Percentiles rank a stretch among this genome's conserved stretches.
Conservation (phyloP, 2,888 invertebrate genomes). For the Gandaritis pyraliata region DNA sequence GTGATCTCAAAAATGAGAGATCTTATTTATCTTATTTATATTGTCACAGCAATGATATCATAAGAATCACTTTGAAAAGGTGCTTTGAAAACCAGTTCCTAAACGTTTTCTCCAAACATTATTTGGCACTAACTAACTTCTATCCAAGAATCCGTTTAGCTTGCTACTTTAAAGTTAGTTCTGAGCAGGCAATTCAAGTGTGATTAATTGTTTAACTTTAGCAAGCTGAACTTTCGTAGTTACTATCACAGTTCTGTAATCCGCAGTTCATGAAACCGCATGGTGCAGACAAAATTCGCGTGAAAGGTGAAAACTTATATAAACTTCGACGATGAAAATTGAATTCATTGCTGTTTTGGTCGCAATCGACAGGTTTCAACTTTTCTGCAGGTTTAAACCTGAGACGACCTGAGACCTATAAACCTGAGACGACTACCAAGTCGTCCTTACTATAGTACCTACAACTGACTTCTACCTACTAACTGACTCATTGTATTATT, state of each 20-base stretch:
- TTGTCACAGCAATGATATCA: no score
- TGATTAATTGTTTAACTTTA: slow-evolving; percentile 1
- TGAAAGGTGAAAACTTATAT: slow-evolving; percentile 21
- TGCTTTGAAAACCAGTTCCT: no score
- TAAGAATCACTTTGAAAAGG: no score
- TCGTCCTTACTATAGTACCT: no score
- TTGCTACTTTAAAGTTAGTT: neutral
- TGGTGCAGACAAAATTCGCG: slow-evolving; percentile 16
- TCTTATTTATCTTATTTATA: no score
- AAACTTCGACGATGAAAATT: slow-evolving; percentile 12
- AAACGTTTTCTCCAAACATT: no score
- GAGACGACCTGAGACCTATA: no score
- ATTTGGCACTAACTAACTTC: no score
- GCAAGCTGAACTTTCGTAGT: neutral
- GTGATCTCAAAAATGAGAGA: no score
- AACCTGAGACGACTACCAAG: no score
- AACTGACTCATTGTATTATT: no score
- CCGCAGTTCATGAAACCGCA: slow-evolving; percentile 3
- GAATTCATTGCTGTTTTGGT: slow-evolving; percentile 10
- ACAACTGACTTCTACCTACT: no score
- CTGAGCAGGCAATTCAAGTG: neutral
- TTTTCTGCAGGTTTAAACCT: slow-evolving; percentile 1
- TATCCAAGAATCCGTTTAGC: neutral
- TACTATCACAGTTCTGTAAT: neutral
- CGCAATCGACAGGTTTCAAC: slow-evolving; percentile 2